Percentiles rank a stretch among this genome's conserved stretches.
phyloP scores from a whole-genome alignment of 2,888 invertebrate genomes.

The Andricus curvator region DNA sequence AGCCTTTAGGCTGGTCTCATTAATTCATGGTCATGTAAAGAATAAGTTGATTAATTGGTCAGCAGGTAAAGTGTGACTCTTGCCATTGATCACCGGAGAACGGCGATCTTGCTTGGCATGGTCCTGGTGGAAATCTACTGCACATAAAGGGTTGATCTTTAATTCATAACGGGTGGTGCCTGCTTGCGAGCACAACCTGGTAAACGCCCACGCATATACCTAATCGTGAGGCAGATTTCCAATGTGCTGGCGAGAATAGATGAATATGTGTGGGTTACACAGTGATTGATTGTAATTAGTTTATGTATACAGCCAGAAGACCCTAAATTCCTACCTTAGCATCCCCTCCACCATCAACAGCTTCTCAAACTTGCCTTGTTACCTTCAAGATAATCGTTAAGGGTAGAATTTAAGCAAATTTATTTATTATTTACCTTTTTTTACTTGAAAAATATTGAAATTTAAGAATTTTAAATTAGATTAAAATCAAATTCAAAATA shows the following conservation, averaged over 20 bases:
- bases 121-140: slow-evolving; percentile 56
- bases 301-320: slow-evolving; percentile 59
- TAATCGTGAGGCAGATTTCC: slow-evolving; percentile 40
- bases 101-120: background rate
- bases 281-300: slow-evolving; percentile 70
- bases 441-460: too few relatives aligned
- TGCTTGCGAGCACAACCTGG: slow-evolving; percentile 44
- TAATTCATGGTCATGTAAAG: background rate
- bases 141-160: slow-evolving; percentile 68
- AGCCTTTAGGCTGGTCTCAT: background rate
- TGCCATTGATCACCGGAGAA: slow-evolving; percentile 18
- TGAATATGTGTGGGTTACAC: slow-evolving; percentile 49
- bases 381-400: background rate
- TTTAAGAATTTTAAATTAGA: too few relatives aligned
- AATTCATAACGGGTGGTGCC: slow-evolving; percentile 66
- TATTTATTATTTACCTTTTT: too few relatives aligned
- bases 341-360: slow-evolving; percentile 44
- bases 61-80: background rate
- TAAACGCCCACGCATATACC: slow-evolving; percentile 46
- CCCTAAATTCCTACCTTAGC: slow-evolving; percentile 26
- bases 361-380: slow-evolving; percentile 43
- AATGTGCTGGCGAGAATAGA: slow-evolving; percentile 43
- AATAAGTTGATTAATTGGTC: slow-evolving; percentile 21
- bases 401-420: background rate
- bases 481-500: too few relatives aligned